Conservation (phyloP, 2,113 vertebrate species). For the Ictalurus furcatus region DNA sequence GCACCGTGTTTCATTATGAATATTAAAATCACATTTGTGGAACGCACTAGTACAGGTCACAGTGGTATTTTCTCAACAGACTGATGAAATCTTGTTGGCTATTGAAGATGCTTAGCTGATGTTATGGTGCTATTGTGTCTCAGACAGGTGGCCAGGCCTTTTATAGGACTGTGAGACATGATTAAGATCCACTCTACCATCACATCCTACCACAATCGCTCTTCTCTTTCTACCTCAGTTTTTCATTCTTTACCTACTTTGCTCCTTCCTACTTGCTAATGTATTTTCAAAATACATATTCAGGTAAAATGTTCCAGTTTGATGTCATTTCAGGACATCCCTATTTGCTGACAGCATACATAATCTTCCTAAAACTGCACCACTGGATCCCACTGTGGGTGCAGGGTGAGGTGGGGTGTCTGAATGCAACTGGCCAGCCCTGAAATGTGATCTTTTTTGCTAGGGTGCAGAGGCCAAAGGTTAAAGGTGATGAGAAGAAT, state of each 20-base stretch:
- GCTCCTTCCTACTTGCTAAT: no score
- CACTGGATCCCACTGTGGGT: background rate
- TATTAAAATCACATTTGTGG: background rate
- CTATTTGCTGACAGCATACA: background rate
- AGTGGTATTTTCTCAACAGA: background rate
- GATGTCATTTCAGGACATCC: background rate
- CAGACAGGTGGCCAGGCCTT: background rate
- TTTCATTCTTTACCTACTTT: background rate
- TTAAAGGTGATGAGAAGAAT: constrained; percentile 70
- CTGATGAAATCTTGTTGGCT: background rate
- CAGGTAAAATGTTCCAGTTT: background rate
- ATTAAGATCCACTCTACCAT: background rate
- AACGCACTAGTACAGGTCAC: background rate
- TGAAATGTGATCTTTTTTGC: constrained; percentile 69
- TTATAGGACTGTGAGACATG: background rate
- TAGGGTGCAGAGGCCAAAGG: constrained; percentile 70
- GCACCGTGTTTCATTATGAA: background rate
- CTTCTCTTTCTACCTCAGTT: background rate
- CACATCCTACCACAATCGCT: background rate
- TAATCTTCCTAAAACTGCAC: background rate
- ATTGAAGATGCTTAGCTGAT: background rate
- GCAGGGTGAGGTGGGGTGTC: constrained; percentile 42
- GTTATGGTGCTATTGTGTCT: background rate
- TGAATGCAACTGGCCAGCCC: constrained; percentile 58
- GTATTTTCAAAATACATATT: background rate